Evolutionary conservation across 2,797 vertebrate genomes (phyloP).

Genomic region (Cossypha polioptera): DNA sequence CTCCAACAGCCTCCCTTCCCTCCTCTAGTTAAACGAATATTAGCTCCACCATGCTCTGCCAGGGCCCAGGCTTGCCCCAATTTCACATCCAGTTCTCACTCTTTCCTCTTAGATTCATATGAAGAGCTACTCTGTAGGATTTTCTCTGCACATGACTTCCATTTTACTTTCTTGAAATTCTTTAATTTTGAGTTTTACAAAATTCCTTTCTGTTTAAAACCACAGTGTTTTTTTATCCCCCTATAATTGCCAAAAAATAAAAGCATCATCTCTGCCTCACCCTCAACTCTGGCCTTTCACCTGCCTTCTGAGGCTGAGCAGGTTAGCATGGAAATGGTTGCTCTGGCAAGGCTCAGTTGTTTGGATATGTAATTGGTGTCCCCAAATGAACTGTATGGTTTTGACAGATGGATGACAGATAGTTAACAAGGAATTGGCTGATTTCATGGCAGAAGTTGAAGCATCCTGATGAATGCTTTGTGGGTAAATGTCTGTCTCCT

Average conservation of each 20-base stretch:
- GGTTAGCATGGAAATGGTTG: background rate
- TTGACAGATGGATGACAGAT: background rate
- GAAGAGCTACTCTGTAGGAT: background rate
- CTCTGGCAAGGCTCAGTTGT: background rate
- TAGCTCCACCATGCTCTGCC: background rate
- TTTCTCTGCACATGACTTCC: background rate
- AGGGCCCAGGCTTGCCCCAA: background rate
- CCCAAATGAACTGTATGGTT: background rate
- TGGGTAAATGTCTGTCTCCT: background rate
- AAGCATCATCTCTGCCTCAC: background rate
- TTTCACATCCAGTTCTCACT: background rate
- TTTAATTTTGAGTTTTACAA: background rate
- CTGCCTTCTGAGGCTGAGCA: background rate
- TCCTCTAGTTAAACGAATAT: background rate
- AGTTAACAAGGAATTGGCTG: background rate
- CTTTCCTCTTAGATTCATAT: background rate
- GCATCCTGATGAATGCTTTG: background rate
- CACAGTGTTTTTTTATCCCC: background rate
- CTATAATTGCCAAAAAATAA: background rate
- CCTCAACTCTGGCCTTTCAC: background rate
- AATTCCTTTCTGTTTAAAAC: background rate
- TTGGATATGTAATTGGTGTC: background rate
- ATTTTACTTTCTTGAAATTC: background rate
- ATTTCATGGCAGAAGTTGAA: background rate
- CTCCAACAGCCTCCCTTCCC: background rate